A percentile compares a stretch with the other conserved stretches of the same genome.
phyloP scores from a whole-genome alignment of 1,140 invertebrate species.

The Trachelipus rathkii region DNA sequence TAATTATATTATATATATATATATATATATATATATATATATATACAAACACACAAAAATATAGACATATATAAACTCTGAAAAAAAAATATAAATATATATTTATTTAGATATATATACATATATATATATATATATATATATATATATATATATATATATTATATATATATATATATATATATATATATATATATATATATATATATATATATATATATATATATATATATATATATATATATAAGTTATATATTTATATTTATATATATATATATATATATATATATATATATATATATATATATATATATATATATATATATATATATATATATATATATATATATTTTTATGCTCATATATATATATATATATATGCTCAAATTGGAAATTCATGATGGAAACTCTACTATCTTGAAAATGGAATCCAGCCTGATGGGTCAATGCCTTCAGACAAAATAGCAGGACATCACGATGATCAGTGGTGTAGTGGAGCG shows the following conservation, averaged over 20 bases:
- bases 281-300: constrained; percentile 17
- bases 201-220: constrained; percentile 22
- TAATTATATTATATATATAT: no score
- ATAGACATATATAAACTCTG: no score
- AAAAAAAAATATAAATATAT: constrained; percentile 29
- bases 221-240: constrained; percentile 19
- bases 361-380: constrained; percentile 64
- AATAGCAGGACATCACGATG: constrained; percentile 61
- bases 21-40: no score
- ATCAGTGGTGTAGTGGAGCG: no score
- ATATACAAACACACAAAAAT: no score
- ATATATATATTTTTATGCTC: not conserved
- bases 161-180: constrained; percentile 24
- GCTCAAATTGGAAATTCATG: constrained; percentile 63
- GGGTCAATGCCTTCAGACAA: constrained; percentile 58
- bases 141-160: constrained; percentile 24
- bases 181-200: constrained; percentile 25
- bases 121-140: constrained; percentile 16
- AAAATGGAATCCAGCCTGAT: constrained; percentile 54
- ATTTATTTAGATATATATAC: constrained; percentile 23
- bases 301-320: no score
- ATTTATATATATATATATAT: not conserved
- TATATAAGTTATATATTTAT: constrained; percentile 21
- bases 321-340: no score
- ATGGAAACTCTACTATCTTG: constrained; percentile 60